Evolutionary conservation across 2,888 invertebrate genomes (phyloP).

Genomic region (Synergus japonicus): DNA sequence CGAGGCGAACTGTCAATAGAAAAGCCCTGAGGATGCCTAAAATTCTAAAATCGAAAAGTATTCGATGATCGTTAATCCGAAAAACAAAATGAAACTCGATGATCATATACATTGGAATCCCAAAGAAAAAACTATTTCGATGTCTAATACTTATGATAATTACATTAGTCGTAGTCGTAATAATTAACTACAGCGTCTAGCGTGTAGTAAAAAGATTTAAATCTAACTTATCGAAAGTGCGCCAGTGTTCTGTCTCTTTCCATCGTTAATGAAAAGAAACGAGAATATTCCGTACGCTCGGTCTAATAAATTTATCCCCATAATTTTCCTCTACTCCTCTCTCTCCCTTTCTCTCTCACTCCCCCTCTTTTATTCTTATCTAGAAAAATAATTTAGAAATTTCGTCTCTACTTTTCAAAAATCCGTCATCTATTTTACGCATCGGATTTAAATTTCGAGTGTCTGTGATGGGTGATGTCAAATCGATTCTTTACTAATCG

Average conservation of each 20-base stretch:
- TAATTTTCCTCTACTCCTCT: background rate
- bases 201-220: background rate
- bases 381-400: slow-evolving; percentile 10
- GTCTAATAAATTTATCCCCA: background rate
- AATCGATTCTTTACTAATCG: background rate
- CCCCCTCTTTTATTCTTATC: background rate
- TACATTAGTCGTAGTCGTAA: slow-evolving; percentile 32
- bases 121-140: background rate
- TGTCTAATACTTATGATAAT: slow-evolving; percentile 39
- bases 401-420: background rate
- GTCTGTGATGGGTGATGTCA: background rate
- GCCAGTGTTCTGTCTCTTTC: slow-evolving; percentile 16
- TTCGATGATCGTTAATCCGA: background rate
- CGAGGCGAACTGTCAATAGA: background rate
- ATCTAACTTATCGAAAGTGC: slow-evolving; percentile 37
- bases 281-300: background rate
- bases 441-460: slow-evolving; percentile 10
- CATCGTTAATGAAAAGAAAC: slow-evolving; percentile 3
- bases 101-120: background rate
- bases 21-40: background rate
- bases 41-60: slow-evolving; percentile 14
- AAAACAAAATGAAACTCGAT: background rate
- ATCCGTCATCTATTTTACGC: background rate
- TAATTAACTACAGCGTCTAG: background rate
- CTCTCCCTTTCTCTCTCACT: too few species aligned